These are phyloP conservation scores for human (Homo sapiens) DNA, from an alignment of 2,113 vertebrate species.

Conservation along the genomic window DNA sequence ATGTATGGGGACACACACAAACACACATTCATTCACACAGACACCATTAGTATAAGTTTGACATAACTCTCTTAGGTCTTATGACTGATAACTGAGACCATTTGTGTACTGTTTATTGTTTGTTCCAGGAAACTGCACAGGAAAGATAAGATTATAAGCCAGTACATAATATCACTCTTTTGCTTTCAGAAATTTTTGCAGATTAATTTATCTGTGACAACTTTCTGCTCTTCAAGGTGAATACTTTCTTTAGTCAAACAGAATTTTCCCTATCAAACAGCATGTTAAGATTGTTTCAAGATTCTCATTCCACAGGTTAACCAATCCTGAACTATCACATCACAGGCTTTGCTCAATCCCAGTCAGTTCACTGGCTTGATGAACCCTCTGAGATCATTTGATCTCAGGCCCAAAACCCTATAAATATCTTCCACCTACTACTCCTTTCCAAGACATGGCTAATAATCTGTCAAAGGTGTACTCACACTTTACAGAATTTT, in stretches of 20 bases:
- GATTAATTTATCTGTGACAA: background rate
- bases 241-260: background rate
- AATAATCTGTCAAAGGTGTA: background rate
- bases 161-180: background rate
- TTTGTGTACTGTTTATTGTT: background rate
- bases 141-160: background rate
- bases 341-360: too few relatives aligned
- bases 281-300: background rate
- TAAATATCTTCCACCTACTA: background rate
- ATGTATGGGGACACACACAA: background rate
- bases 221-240: background rate
- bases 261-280: background rate
- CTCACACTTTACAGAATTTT: background rate
- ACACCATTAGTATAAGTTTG: background rate
- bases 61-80: background rate
- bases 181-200: background rate
- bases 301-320: background rate
- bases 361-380: background rate
- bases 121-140: background rate
- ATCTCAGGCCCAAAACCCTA: background rate
- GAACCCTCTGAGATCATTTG: background rate
- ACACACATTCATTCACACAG: background rate
- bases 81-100: background rate
- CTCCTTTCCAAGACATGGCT: background rate
- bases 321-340: background rate